Percentiles rank a stretch among this genome's conserved stretches.
Evolutionary conservation across 2,797 vertebrate species (phyloP).

Genomic region (Lophotriccus pileatus): DNA sequence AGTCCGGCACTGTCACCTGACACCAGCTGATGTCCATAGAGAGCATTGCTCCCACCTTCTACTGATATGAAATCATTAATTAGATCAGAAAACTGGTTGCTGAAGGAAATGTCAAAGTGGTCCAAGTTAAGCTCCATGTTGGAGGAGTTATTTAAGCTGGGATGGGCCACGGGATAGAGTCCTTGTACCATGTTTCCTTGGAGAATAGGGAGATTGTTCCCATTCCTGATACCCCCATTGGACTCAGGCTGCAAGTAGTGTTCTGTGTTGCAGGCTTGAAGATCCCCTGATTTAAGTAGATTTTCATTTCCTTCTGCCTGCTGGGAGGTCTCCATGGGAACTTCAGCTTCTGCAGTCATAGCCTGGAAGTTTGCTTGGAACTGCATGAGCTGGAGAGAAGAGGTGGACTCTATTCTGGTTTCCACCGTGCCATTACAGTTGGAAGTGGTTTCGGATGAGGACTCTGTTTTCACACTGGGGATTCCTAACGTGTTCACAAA

Average conservation of each 20-base stretch:
- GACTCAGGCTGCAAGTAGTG: slow-evolving; percentile 90
- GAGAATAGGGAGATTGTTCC: slow-evolving; percentile 86
- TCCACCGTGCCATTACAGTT: slow-evolving; percentile 90
- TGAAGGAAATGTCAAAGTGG: slow-evolving; percentile 99
- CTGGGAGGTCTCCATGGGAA: slow-evolving; percentile 89
- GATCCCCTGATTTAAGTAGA: slow-evolving; percentile 90
- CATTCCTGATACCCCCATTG: slow-evolving; percentile 73
- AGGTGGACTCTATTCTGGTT: slow-evolving; percentile 82
- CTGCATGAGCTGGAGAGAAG: slow-evolving; percentile 94
- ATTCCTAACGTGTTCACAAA: slow-evolving; percentile 75
- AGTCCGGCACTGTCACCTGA: slow-evolving; percentile 71
- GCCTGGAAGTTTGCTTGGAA: slow-evolving; percentile 92
- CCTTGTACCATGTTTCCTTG: slow-evolving; percentile 93
- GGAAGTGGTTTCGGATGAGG: slow-evolving; percentile 82
- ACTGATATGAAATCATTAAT: slow-evolving; percentile 99
- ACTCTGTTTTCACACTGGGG: slow-evolving; percentile 88
- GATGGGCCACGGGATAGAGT: slow-evolving; percentile 91
- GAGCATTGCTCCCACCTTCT: slow-evolving; percentile 86
- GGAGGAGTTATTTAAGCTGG: slow-evolving; percentile 80
- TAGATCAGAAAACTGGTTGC: slow-evolving; percentile 99
- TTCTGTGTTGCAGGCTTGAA: slow-evolving; percentile 88
- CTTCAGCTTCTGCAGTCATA: slow-evolving; percentile 88
- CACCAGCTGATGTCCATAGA: slow-evolving; percentile 96
- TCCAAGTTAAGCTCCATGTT: slow-evolving; percentile 99
- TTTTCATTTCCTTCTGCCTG: slow-evolving; percentile 80